Evolutionary conservation across 1,140 invertebrate genomes (phyloP), one percentile per base, ranked within the genome.

Genomic region (Cecropterus lyciades): DNA sequence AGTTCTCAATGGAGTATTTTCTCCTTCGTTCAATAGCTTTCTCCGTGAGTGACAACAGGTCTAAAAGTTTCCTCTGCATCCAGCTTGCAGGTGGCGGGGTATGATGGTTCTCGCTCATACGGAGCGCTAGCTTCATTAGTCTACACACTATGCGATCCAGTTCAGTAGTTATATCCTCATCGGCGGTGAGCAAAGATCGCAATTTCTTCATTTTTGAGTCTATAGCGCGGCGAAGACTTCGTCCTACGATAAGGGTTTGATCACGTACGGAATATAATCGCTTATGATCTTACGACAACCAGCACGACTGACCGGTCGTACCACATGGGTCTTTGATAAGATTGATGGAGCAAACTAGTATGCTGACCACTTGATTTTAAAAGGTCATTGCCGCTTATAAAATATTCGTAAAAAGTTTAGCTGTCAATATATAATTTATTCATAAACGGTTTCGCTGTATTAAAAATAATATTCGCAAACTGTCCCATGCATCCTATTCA

Each of bases 41-140:
- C 43, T 91, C 87, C 0, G 89, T 85, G 5, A 91, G 67, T 11
- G 79, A 82, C 0, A 91, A 72, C 7, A 91, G 57, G 17, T 89
- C 89, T 1, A 85, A 76, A 33, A 91, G 76, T 65, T 91, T 91
- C 62, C 73, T 79, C 30, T 87, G 82, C 75, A 89, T 78, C 87
- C 89, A 89, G 10, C 52, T 74, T 2, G 80, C 52, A 0, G 80
- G 75, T 2, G 79, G 80, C 0, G 84, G 80, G 0, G 43, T 57
- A 3, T 67, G 65, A 6, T 67, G 69, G 2, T 64, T 49, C 45
- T 60, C 80, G 33, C 75, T 82, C 1, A 73, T 79, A 3, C 69
- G 68, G 3, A 85, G 65, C 5, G 85, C 83, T 3, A 90, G 59
- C 55, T 84, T 87, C 80, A 87, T 82, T 0, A 91, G 68, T 13